Percentiles rank a stretch among this genome's conserved stretches.
phyloP scores from a whole-genome alignment of 2,888 invertebrate species.

The Acanthococcus lagerstroemiae region DNA sequence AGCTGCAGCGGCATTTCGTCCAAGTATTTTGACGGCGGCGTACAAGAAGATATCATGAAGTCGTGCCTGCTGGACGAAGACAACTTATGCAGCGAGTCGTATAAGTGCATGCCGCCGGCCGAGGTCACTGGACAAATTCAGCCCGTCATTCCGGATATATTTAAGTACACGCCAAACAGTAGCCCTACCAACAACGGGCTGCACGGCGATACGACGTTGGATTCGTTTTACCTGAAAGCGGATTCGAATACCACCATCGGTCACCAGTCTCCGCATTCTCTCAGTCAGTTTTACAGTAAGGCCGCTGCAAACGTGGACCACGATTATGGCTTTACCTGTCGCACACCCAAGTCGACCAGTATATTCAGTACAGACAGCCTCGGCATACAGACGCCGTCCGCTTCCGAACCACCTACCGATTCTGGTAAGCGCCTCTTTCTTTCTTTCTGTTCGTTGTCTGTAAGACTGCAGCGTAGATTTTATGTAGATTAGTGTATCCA shows the following conservation, averaged over 20 bases:
- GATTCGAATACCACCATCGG: neutral
- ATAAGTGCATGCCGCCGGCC: constrained; percentile 24
- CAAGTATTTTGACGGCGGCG: neutral
- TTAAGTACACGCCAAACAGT: constrained; percentile 22
- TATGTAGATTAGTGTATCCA: too few species aligned
- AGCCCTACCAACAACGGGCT: neutral
- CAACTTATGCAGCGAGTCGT: constrained; percentile 19
- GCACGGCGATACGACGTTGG: neutral
- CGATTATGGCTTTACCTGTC: constrained; percentile 24
- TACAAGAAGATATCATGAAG: neutral
- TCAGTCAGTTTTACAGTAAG: constrained; percentile 9
- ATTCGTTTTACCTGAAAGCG: constrained; percentile 4
- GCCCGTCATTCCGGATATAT: constrained; percentile 17
- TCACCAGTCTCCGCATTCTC: too few species aligned
- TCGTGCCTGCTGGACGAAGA: constrained; percentile 20
- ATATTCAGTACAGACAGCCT: constrained; percentile 49
- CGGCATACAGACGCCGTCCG: constrained; percentile 78
- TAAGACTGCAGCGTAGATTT: too few species aligned
- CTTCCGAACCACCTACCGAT: constrained; percentile 53
- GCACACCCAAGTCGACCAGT: constrained; percentile 7
- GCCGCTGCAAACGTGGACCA: constrained; percentile 23
- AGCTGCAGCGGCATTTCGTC: neutral
- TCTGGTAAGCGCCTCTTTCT: too few species aligned
- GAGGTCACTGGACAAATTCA: constrained; percentile 26
- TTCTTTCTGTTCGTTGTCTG: too few species aligned